Evolutionary conservation across 2,888 invertebrate species (phyloP), one percentile per base, ranked within the genome.

Genomic region (Andrena hattorfiana): DNA sequence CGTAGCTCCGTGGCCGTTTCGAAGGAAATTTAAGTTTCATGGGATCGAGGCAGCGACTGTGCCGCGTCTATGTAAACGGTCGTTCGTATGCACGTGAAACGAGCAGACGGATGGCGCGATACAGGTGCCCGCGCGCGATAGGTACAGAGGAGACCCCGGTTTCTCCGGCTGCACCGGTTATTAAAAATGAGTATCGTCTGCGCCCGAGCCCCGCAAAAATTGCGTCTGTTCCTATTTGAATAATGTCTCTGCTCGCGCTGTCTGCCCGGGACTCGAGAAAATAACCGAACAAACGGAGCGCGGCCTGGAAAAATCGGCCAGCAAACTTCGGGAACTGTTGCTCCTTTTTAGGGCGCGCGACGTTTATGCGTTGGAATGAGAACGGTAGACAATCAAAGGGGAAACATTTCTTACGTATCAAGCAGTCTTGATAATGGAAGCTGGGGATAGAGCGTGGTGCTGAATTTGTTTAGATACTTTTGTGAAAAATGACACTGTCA

Each of bases 11-110:
- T 80, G 84, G 86, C 88, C 86, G 86, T 89, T 90, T 88, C 90
- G 86, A 89, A 89, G 90, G 86, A 91, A 92, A 92, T 92, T 92
- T 87, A 91, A 92, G 90, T 92, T 92, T 92, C 90, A 91, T 91
- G 86, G 87, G 87, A 89, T 89, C 82, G 82, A 67, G 80, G 49
- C 78, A 68, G 63, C 74, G 71, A 56, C 67, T 26, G 72, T 49
- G 73, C 59, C 64, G 51, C 64, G 69, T 87, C 69, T 78, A 68
- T 69, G 83, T 88, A 88, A 86, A 85, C 86, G 86, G 80, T 88
- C 86, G 88, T 85, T 83, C 88, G 79, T 88, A 85, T 83, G 86
- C 86, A 62, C 77, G 73, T 13, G 77, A 76, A 87, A 88, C 80
- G 86, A 77, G 86, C 79, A 76, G 79, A 85, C 77, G 88, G 77